These are phyloP conservation scores for Gymnocephalus cernua DNA, from an alignment of 2,113 vertebrate genomes.

Conservation along the genomic window DNA sequence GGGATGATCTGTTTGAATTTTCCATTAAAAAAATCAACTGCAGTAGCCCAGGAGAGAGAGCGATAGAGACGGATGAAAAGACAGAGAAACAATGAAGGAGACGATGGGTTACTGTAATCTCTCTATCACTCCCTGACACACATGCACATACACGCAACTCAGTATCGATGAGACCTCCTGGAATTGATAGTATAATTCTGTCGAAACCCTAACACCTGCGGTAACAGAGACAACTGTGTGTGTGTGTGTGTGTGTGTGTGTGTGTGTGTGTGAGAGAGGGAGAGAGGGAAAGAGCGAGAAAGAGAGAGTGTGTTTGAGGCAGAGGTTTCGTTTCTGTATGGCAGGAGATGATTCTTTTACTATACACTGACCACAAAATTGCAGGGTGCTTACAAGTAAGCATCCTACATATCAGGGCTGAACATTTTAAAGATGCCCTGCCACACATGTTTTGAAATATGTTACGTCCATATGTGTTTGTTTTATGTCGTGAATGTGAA, in stretches of 20 bases:
- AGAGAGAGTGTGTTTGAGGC: not conserved
- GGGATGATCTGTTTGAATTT: slow-evolving; percentile 52
- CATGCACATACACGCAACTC: slow-evolving; percentile 18
- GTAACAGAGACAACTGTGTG: slow-evolving; percentile 27
- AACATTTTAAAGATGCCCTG: too few relatives aligned
- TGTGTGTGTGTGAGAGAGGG: not conserved
- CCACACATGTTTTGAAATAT: too few relatives aligned
- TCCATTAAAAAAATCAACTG: slow-evolving; percentile 64
- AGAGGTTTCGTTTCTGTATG: not conserved
- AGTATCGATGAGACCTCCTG: slow-evolving; percentile 41
- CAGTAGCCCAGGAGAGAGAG: slow-evolving; percentile 29
- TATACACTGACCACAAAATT: not conserved
- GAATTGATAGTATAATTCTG: slow-evolving; percentile 61
- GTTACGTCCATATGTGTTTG: too few relatives aligned
- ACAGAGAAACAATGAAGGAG: slow-evolving; percentile 25
- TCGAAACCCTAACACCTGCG: slow-evolving; percentile 52
- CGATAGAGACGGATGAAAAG: slow-evolving; percentile 60
- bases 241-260: slow-evolving; percentile 17
- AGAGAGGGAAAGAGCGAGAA: too few relatives aligned
- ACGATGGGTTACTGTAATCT: slow-evolving; percentile 44
- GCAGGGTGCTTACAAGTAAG: not conserved
- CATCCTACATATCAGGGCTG: too few relatives aligned
- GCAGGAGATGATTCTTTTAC: not conserved
- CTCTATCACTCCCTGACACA: slow-evolving; percentile 33
- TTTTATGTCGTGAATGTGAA: too few relatives aligned